phyloP scores from a whole-genome alignment of 1,140 invertebrate genomes.

The Liolophura sinensis region DNA sequence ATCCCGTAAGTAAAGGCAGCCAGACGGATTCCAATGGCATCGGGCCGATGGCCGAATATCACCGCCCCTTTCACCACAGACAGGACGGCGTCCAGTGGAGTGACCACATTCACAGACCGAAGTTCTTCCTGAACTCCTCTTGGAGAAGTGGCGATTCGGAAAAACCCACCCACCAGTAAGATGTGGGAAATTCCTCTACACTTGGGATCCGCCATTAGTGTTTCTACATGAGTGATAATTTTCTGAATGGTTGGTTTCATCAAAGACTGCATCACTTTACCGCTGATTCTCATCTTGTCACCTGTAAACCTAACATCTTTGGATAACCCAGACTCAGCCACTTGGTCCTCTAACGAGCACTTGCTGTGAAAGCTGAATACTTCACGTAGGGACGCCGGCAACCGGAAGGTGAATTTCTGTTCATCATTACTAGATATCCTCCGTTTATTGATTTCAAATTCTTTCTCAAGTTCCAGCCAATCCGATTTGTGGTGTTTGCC shows the following conservation, averaged over 20 bases:
- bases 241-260: constrained; percentile 12
- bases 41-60: constrained; percentile 23
- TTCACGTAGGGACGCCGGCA: too few relatives aligned
- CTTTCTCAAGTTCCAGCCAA: too few relatives aligned
- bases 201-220: constrained; percentile 1
- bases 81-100: constrained; percentile 1
- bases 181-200: constrained; percentile 6
- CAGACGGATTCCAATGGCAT: constrained; percentile 18
- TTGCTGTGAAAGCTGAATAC: too few relatives aligned
- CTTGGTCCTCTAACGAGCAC: constrained; percentile 9
- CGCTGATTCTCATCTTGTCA: constrained; percentile 11
- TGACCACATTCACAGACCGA: constrained; percentile 1
- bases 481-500: too few relatives aligned
- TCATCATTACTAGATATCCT: too few relatives aligned
- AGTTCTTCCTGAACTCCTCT: neutral
- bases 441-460: too few relatives aligned
- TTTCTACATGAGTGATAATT: constrained; percentile 12
- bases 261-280: constrained; percentile 9
- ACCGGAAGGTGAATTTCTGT: too few relatives aligned
- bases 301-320: constrained; percentile 11
- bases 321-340: constrained; percentile 7
- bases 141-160: constrained; percentile 8
- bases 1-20: constrained; percentile 29
- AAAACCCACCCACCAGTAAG: constrained; percentile 15
- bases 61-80: constrained; percentile 19